A percentile compares a stretch with the other conserved stretches of the same genome.
Conservation (phyloP, 1,140 invertebrate genomes). For the Chrysoperla carnea region DNA sequence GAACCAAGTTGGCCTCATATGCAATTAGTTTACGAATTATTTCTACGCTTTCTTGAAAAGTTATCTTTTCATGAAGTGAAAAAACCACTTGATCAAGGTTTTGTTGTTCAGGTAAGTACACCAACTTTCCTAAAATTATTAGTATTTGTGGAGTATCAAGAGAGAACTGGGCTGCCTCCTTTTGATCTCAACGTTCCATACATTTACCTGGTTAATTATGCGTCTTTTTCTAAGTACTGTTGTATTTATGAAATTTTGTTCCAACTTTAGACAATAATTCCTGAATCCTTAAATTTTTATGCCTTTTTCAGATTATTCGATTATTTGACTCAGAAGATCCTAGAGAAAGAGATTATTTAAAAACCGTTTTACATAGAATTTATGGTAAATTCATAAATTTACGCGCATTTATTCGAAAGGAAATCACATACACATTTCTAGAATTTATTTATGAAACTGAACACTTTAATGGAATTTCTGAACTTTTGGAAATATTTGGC, state of each 20-base stretch:
- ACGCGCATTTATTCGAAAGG: conserved; percentile 97
- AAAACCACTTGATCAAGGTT: not conserved
- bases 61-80: not conserved
- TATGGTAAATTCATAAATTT: conserved; percentile 98
- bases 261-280: not conserved
- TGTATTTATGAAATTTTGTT: not conserved
- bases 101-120: not conserved
- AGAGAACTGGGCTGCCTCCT: no score
- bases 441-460: conserved; percentile 99
- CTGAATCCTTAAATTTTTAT: no score
- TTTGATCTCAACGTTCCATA: not conserved
- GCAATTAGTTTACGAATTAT: conserved; percentile 95
- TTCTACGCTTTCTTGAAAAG: conserved; percentile 83
- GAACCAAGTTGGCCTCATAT: conserved; percentile 97
- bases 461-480: conserved; percentile 97
- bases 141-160: not conserved
- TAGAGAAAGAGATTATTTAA: conserved; percentile 95
- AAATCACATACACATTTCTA: conserved; percentile 97
- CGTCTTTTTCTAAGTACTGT: not conserved
- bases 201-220: not conserved
- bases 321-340: conserved; percentile 99
- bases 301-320: conserved; percentile 81
- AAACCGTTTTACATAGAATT: conserved; percentile 97
- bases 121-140: not conserved
- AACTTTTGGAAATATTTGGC: conserved; percentile 96